Percentiles rank a stretch among this genome's conserved stretches.
Evolutionary conservation across 2,888 invertebrate species (phyloP).

Genomic region (Platerodrilus igneus): DNA sequence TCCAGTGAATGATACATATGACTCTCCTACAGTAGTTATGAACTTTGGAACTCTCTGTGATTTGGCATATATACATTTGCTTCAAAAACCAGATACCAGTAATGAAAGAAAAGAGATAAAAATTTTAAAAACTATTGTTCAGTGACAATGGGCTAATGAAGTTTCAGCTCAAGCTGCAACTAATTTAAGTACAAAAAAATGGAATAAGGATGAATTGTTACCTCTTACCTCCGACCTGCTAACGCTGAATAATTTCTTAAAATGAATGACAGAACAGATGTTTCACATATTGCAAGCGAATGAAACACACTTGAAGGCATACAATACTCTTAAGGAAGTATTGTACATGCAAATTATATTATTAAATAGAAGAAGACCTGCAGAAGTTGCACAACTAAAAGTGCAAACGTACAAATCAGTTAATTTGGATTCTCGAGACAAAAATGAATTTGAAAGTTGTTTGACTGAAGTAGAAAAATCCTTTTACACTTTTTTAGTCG

Average conservation of each 20-base stretch:
- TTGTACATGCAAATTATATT: slow-evolving; percentile 26
- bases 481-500: slow-evolving; percentile 19
- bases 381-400: slow-evolving; percentile 22
- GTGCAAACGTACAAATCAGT: slow-evolving; percentile 16
- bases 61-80: slow-evolving; percentile 24
- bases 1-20: slow-evolving; percentile 24
- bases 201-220: slow-evolving; percentile 31
- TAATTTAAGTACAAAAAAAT: slow-evolving; percentile 29
- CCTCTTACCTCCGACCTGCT: slow-evolving; percentile 27
- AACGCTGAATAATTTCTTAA: slow-evolving; percentile 23
- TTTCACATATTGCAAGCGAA: slow-evolving; percentile 3
- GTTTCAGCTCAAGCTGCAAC: slow-evolving; percentile 29
- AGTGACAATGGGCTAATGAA: slow-evolving; percentile 31
- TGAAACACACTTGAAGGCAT: slow-evolving; percentile 11
- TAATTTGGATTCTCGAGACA: slow-evolving; percentile 3
- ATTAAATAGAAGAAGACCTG: slow-evolving; percentile 24
- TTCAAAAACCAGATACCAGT: slow-evolving; percentile 21
- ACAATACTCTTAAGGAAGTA: slow-evolving; percentile 23
- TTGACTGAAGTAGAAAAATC: slow-evolving; percentile 26
- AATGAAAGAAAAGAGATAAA: slow-evolving; percentile 24
- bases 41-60: slow-evolving; percentile 32
- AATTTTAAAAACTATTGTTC: slow-evolving; percentile 27
- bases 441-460: slow-evolving; percentile 20
- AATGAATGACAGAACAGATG: slow-evolving; percentile 5
- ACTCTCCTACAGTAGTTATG: slow-evolving; percentile 29